Evolutionary conservation across 2,797 vertebrate genomes (phyloP).

Genomic region (Yasuhikotakia modesta): DNA sequence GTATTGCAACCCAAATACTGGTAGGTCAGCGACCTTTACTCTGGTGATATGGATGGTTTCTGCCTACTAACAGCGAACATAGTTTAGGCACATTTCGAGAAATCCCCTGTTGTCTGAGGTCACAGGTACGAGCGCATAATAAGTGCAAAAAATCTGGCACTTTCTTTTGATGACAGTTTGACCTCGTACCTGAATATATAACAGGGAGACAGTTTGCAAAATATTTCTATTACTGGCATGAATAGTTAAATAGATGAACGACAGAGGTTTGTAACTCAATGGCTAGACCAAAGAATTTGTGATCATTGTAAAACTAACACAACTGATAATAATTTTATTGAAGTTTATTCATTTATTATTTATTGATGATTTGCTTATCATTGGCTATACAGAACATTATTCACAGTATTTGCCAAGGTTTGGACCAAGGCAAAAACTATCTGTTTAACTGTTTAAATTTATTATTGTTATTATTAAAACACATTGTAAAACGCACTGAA

Average conservation of each 20-base stretch:
- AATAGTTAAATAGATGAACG: conserved; percentile 2
- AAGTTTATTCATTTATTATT: background rate
- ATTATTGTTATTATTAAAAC: background rate
- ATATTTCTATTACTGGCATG: background rate
- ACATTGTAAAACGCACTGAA: background rate
- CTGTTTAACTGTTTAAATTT: background rate
- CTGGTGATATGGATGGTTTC: background rate
- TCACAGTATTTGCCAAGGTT: background rate
- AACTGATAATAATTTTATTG: background rate
- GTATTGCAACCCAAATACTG: conserved; percentile 27
- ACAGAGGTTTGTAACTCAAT: conserved; percentile 6
- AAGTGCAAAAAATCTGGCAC: conserved; percentile 66
- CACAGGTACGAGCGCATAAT: conserved; percentile 9
- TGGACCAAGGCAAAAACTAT: background rate
- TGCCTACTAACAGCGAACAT: conserved; percentile 6
- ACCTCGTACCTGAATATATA: conserved; percentile 61
- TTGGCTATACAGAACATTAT: background rate
- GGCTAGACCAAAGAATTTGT: background rate
- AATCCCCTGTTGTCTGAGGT: conserved; percentile 6
- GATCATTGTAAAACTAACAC: background rate
- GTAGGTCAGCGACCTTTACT: conserved; percentile 20
- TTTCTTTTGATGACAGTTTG: conserved; percentile 64
- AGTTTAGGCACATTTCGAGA: conserved; percentile 8
- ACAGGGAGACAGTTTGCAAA: conserved; percentile 1
- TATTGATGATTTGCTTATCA: background rate